These are phyloP conservation scores for Sebastes itinus DNA, from an alignment of 2,797 vertebrate genomes.

Conservation along the genomic window DNA sequence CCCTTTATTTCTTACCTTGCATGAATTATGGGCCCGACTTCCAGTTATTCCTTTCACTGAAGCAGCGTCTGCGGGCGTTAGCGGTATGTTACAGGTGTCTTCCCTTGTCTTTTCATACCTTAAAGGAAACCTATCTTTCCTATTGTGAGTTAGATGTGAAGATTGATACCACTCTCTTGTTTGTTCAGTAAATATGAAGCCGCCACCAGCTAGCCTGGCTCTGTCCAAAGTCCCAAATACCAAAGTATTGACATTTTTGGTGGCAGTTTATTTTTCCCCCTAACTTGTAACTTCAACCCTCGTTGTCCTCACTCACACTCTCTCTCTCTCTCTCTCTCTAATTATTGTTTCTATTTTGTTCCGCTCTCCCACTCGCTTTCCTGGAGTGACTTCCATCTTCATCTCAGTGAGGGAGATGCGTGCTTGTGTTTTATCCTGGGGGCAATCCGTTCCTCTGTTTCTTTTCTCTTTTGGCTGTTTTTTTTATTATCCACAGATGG, in stretches of 20 bases:
- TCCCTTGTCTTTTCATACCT: background rate
- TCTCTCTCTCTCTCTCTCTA: background rate
- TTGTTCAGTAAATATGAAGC: background rate
- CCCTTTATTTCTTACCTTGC: background rate
- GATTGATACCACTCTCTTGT: background rate
- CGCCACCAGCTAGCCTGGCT: background rate
- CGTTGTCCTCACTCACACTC: background rate
- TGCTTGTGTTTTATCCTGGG: constrained; percentile 54
- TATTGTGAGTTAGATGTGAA: background rate
- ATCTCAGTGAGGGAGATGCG: constrained; percentile 46
- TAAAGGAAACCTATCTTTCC: background rate
- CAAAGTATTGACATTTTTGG: constrained; percentile 1
- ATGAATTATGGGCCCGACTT: background rate
- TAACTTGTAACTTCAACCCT: background rate
- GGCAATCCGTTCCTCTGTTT: constrained; percentile 57
- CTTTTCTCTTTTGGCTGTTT: constrained; percentile 50
- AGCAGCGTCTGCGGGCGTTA: background rate
- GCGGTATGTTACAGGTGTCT: background rate
- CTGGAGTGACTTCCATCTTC: constrained; percentile 58
- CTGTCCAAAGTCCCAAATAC: background rate
- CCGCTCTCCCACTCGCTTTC: constrained; percentile 39
- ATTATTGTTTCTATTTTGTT: constrained; percentile 49
- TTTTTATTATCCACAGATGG: constrained; percentile 57
- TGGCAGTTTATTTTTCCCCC: constrained; percentile 1
- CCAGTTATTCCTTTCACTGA: background rate